Conservation (phyloP, 1,140 invertebrate genomes). For the Parasteatoda tepidariorum region DNA sequence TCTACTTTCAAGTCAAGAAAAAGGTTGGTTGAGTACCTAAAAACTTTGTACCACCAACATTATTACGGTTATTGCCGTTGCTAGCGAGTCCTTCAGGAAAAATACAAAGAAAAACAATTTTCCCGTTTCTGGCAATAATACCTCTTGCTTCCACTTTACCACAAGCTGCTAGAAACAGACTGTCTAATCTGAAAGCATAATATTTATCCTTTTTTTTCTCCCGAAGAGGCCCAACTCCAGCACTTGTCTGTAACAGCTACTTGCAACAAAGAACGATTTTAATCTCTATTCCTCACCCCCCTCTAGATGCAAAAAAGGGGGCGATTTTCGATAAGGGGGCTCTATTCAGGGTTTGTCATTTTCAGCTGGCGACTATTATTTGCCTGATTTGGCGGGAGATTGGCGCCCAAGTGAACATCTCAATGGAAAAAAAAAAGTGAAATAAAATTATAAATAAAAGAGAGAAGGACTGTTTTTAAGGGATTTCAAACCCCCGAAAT, state of each 20-base stretch:
- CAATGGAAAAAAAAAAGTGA: background rate
- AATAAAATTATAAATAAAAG: no score
- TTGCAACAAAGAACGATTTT: background rate
- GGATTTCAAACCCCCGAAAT: background rate
- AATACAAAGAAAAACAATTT: no score
- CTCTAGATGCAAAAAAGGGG: background rate
- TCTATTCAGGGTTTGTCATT: background rate
- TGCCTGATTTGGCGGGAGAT: background rate
- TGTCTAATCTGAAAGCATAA: background rate
- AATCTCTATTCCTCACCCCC: background rate
- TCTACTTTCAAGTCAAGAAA: no score
- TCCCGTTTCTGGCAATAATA: no score
- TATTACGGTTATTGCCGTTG: no score
- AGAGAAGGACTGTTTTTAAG: background rate
- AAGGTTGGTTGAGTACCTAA: no score
- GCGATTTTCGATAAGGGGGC: background rate
- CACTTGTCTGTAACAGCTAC: background rate
- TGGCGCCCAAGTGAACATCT: background rate
- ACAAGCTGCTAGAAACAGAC: background rate
- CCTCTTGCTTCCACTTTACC: no score
- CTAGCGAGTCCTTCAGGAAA: no score
- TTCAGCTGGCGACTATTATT: background rate
- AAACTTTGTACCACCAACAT: no score
- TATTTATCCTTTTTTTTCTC: background rate
- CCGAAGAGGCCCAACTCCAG: background rate